phyloP scores from a whole-genome alignment of 2,888 invertebrate species.

The Nemapogon koenigi region DNA sequence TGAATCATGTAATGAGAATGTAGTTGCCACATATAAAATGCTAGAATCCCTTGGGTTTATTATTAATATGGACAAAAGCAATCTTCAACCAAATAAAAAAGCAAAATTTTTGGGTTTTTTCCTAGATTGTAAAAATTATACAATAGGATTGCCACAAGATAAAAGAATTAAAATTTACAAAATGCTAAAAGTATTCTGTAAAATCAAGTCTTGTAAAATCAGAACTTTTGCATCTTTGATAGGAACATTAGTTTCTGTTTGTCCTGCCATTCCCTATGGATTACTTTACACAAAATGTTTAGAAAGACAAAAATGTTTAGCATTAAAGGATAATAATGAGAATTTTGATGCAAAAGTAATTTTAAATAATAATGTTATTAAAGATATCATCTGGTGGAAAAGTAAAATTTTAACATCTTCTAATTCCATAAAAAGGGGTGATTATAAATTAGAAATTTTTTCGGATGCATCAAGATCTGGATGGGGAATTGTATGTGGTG shows the following conservation, averaged over 20 bases:
- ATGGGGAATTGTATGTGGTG: neutral
- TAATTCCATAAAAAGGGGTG: neutral
- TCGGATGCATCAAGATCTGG: neutral
- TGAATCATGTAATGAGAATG: slow-evolving; percentile 11
- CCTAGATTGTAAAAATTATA: slow-evolving; percentile 11
- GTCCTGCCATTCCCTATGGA: slow-evolving; percentile 14
- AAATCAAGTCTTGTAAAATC: too few species aligned
- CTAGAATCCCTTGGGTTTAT: slow-evolving; percentile 16
- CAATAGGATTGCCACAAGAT: slow-evolving; percentile 10
- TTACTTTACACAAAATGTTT: slow-evolving; percentile 14
- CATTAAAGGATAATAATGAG: neutral
- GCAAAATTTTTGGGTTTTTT: slow-evolving; percentile 15
- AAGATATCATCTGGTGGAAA: neutral
- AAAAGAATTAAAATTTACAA: slow-evolving; percentile 12
- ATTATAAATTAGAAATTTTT: neutral
- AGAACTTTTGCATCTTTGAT: slow-evolving; percentile 14
- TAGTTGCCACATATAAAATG: slow-evolving; percentile 11
- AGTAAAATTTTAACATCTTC: neutral
- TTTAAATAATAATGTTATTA: neutral
- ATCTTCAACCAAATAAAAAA: slow-evolving; percentile 1
- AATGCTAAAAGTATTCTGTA: too few species aligned
- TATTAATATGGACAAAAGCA: slow-evolving; percentile 16
- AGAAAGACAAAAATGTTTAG: slow-evolving; percentile 9
- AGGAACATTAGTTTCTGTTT: slow-evolving; percentile 12
- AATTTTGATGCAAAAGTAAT: neutral